Conservation (phyloP, 2,888 invertebrate genomes). For the Exocentrus adspersus region DNA sequence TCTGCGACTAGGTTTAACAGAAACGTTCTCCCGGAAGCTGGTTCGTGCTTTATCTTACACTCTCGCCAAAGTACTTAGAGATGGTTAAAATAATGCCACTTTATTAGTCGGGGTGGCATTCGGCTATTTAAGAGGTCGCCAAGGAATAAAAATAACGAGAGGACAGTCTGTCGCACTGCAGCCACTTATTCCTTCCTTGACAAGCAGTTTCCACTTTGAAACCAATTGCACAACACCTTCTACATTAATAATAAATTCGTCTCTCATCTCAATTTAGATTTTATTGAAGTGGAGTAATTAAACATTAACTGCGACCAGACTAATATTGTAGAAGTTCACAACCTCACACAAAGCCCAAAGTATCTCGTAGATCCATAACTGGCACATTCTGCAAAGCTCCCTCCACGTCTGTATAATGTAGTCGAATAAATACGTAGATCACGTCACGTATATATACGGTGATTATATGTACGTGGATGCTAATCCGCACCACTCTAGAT, state of each 20-base stretch:
- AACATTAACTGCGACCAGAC: too few species aligned
- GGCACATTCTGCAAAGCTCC: slow-evolving; percentile 8
- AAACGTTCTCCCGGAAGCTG: slow-evolving; percentile 15
- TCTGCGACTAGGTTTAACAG: slow-evolving; percentile 18
- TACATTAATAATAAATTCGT: too few species aligned
- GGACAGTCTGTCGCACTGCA: not conserved
- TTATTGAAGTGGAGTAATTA: too few species aligned
- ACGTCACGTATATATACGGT: slow-evolving; percentile 13
- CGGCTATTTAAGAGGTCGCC: not conserved
- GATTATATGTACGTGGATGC: slow-evolving; percentile 21
- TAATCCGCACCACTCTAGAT: slow-evolving; percentile 42
- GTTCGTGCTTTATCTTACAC: slow-evolving; percentile 29
- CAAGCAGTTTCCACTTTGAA: too few species aligned
- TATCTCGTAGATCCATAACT: too few species aligned
- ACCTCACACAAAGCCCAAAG: too few species aligned
- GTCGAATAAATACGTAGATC: slow-evolving; percentile 9
- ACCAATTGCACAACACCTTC: too few species aligned
- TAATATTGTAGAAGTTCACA: too few species aligned
- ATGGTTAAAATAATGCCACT: slow-evolving; percentile 27
- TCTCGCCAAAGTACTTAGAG: slow-evolving; percentile 12
- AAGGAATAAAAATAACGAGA: slow-evolving; percentile 1
- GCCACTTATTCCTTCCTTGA: too few species aligned
- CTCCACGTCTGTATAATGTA: slow-evolving; percentile 27
- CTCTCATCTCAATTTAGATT: too few species aligned
- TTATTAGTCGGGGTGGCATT: slow-evolving; percentile 22